Percentiles rank a stretch among this genome's conserved stretches.
phyloP scores from a whole-genome alignment of 2,888 invertebrate species.

The Philaethria dido region DNA sequence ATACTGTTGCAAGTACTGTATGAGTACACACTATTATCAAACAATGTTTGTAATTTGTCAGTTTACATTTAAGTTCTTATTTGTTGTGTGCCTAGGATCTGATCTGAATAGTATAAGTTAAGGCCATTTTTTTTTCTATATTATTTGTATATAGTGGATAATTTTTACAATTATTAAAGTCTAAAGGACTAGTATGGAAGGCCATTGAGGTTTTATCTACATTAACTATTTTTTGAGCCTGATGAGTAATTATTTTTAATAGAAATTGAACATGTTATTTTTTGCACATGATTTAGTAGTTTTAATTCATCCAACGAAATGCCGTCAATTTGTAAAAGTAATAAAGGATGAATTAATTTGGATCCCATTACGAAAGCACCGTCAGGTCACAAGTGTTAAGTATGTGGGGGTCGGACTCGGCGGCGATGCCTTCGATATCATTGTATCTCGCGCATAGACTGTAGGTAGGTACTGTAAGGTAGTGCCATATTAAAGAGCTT shows the following conservation, averaged over 20 bases:
- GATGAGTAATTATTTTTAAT: not conserved
- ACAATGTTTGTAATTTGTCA: not conserved
- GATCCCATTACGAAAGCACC: not conserved
- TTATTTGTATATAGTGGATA: conserved; percentile 18
- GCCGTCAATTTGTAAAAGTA: not conserved
- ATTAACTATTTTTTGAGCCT: not conserved
- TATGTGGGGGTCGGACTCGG: not conserved
- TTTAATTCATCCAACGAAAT: not conserved
- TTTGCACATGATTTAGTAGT: not conserved
- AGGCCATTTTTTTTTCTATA: conserved; percentile 4
- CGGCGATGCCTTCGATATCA: conserved; percentile 36
- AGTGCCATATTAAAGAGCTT: conserved; percentile 84
- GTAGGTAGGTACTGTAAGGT: conserved; percentile 69
- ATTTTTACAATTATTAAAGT: not conserved
- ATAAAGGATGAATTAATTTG: not conserved
- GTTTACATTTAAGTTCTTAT: not conserved
- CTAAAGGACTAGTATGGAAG: not conserved
- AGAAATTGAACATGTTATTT: not conserved
- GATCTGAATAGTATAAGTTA: not conserved
- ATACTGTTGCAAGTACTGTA: not conserved
- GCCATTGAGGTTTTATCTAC: not conserved
- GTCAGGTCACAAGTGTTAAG: not conserved
- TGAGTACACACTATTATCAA: not conserved
- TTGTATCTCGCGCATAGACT: conserved; percentile 41
- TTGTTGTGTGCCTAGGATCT: not conserved